Base-by-base conservation (phyloP, 2,888 invertebrate species). In the Phortica okadai region DNA sequence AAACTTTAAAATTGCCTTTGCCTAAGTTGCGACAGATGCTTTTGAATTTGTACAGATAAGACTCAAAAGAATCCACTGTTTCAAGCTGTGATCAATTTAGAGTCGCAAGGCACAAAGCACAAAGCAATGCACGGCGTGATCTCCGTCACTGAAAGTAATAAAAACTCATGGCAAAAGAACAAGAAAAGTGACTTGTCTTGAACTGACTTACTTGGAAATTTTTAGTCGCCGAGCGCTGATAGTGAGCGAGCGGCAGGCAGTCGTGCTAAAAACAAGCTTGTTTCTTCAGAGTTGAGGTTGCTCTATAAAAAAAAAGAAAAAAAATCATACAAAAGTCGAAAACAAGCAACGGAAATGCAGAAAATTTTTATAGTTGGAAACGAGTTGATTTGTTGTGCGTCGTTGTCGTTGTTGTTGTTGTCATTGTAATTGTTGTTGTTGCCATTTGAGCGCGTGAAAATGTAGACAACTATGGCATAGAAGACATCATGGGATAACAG, bases 261-360 rank as follows among this genome's bases (percentile, higher is more conserved):
- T 50, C 50, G 50, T 50, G 50, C 50, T 42, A 66, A 44, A 72
- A 72, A 25, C 56, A n/a, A 33, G 70, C 70, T 72, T 56, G 62
- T 62, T 62, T 21, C 33, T 25, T 62, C 16, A 25, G 21, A 25
- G 33, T 62, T 16, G 33, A 56, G 33, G 56, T 56, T 72, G 70
- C 70, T 72, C 70, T 72, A 72, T 72, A 72, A 72, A 70, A 70
- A 70, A 44, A 44, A 67, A 67, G 1, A 42, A 42, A 41, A 2
- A 64, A n/a, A n/a, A n/a, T 2, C 6, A 50, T 50, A 50, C 2
- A 64, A 64, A 64, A 67, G n/a, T 42, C 16, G 42, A 66, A 72
- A 72, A 87, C 87, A 85, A 78, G 86, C 85, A 87, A 80, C 85
- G 85, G 85, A 85, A 85, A 85, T 85, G 87, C 88, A 85, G 79